These are phyloP conservation scores for Salvelinus fontinalis DNA, from an alignment of 2,113 vertebrate species.

Conservation along the genomic window DNA sequence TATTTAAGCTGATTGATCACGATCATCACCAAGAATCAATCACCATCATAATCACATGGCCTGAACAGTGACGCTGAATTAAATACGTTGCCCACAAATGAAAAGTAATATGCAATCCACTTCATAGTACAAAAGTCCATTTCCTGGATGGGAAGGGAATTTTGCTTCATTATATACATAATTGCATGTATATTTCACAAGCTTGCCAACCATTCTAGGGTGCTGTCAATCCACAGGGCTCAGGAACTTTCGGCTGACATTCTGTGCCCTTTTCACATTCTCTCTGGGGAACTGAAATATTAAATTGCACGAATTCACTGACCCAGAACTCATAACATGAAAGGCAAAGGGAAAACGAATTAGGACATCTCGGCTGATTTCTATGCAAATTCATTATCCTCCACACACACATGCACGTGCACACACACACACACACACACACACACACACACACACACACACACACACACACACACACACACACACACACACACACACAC, in stretches of 20 bases:
- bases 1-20: not conserved
- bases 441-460: too few species aligned
- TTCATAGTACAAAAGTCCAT: conserved; percentile 10
- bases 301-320: conserved; percentile 60
- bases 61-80: not conserved
- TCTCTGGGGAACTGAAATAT: conserved; percentile 69
- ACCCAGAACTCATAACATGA: conserved; percentile 51
- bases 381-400: conserved; percentile 60
- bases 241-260: conserved; percentile 67
- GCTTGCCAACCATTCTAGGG: conserved; percentile 18
- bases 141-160: not conserved
- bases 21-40: too few species aligned
- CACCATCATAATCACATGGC: too few species aligned
- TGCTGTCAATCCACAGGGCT: conserved; percentile 70
- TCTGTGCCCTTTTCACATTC: conserved; percentile 73
- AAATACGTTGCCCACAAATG: not conserved
- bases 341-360: conserved; percentile 19
- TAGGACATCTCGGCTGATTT: conserved; percentile 44
- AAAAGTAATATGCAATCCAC: not conserved
- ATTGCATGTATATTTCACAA: conserved; percentile 52
- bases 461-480: too few species aligned
- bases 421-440: not conserved
- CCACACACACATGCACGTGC: not conserved
- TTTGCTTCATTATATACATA: conserved; percentile 29
- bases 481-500: too few species aligned